Conservation (phyloP, 2,888 invertebrate genomes). For the Clanis bilineata region DNA sequence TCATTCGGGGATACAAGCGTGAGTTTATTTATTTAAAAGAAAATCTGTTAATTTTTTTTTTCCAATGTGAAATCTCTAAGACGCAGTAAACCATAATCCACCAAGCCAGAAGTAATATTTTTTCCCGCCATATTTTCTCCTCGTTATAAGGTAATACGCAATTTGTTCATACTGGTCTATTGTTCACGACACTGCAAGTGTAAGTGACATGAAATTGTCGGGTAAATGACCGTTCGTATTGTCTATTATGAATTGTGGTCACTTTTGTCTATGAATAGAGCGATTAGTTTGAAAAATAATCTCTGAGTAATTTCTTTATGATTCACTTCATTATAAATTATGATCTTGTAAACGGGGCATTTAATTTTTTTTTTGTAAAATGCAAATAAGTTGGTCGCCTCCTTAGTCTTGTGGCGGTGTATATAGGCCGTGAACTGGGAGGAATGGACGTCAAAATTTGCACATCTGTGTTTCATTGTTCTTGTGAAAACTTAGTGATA, state of each 20-base stretch:
- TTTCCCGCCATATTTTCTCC: background rate
- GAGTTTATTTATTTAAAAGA: too few species aligned
- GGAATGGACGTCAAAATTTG: too few species aligned
- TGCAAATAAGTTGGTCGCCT: too few species aligned
- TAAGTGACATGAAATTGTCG: slow-evolving; percentile 12
- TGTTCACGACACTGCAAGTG: slow-evolving; percentile 13
- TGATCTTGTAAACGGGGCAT: too few species aligned
- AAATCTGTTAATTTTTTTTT: too few species aligned
- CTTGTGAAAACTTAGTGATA: too few species aligned
- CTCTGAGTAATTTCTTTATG: background rate
- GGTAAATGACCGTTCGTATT: slow-evolving; percentile 9
- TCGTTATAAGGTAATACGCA: slow-evolving; percentile 11
- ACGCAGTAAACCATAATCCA: background rate
- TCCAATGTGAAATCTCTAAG: too few species aligned
- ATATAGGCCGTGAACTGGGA: too few species aligned
- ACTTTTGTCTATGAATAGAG: background rate
- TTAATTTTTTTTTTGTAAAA: too few species aligned
- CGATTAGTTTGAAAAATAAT: background rate
- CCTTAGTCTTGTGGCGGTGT: too few species aligned
- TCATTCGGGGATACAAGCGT: too few species aligned
- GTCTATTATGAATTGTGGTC: slow-evolving; percentile 12
- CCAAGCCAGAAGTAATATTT: background rate
- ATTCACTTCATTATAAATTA: background rate
- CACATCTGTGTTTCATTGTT: too few species aligned
- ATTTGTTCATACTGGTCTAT: slow-evolving; percentile 13